These are phyloP conservation scores for Bubo bubo DNA, from an alignment of 2,113 vertebrate genomes.

Conservation along the genomic window DNA sequence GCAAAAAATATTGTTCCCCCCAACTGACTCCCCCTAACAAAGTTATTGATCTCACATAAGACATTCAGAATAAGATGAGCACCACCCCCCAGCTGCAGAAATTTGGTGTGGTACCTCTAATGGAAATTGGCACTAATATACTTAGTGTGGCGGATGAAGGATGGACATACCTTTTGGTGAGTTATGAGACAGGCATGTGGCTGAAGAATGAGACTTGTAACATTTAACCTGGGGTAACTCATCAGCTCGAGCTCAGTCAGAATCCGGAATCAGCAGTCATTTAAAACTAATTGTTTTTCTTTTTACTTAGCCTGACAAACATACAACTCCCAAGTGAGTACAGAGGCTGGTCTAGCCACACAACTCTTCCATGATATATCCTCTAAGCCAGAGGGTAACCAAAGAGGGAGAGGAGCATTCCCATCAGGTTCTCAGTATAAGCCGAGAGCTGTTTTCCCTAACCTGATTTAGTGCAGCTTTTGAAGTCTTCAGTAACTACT, in stretches of 20 bases:
- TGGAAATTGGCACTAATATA: neutral
- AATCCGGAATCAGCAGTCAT: neutral
- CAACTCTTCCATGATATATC: neutral
- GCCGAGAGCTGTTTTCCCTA: neutral
- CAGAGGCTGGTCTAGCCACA: neutral
- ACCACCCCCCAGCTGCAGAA: neutral
- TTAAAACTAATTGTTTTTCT: neutral
- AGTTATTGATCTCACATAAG: neutral
- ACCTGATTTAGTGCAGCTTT: neutral
- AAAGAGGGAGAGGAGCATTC: neutral
- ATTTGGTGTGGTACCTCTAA: neutral
- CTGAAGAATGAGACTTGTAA: neutral
- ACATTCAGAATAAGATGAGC: neutral
- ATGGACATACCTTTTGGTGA: neutral
- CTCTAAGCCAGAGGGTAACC: neutral
- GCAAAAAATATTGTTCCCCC: neutral
- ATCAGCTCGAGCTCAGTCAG: neutral
- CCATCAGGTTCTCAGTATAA: neutral
- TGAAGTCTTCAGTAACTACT: neutral
- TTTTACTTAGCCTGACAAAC: neutral
- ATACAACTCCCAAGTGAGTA: neutral
- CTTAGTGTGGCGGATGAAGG: neutral
- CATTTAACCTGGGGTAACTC: neutral
- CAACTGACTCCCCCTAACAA: neutral
- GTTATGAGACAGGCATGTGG: neutral